Percentiles rank a stretch among this genome's conserved stretches.
Evolutionary conservation across 2,888 invertebrate genomes (phyloP).

Genomic region (Ennomos quercinarius): DNA sequence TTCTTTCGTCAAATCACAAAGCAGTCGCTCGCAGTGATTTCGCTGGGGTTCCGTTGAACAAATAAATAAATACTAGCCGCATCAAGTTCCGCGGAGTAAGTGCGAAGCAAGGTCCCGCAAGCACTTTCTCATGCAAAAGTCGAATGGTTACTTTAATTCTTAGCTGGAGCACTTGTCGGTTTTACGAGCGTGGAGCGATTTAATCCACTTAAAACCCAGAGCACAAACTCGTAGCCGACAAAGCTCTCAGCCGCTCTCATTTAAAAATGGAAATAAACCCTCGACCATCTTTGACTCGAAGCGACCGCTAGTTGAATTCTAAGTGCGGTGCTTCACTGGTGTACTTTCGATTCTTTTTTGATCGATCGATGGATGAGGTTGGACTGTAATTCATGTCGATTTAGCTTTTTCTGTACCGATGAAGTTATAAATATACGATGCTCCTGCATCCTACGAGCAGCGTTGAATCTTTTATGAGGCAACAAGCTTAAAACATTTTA

Average conservation of each 20-base stretch:
- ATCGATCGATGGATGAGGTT: constrained; percentile 51
- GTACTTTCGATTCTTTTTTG: constrained; percentile 69
- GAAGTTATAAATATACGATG: constrained; percentile 20
- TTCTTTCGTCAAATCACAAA: constrained; percentile 76
- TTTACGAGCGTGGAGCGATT: constrained; percentile 85
- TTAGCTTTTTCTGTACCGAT: constrained; percentile 22
- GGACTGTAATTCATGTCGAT: constrained; percentile 39
- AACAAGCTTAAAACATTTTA: not conserved
- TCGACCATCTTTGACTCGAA: constrained; percentile 83
- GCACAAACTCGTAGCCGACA: constrained; percentile 84
- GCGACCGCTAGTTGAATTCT: constrained; percentile 80
- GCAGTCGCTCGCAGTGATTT: constrained; percentile 61
- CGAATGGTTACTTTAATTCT: constrained; percentile 85
- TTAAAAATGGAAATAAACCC: constrained; percentile 86
- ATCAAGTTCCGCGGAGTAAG: constrained; percentile 72
- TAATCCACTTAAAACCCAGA: constrained; percentile 86
- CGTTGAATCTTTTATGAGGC: constrained; percentile 18
- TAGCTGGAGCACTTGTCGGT: constrained; percentile 84
- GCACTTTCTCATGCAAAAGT: constrained; percentile 85
- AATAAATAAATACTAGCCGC: constrained; percentile 70
- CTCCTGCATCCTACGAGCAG: constrained; percentile 1
- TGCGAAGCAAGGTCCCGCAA: constrained; percentile 73
- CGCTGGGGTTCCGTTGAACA: constrained; percentile 65
- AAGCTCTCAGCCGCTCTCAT: constrained; percentile 85
- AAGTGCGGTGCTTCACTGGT: constrained; percentile 74